These are phyloP conservation scores for Thalpophila matura DNA, from an alignment of 2,888 invertebrate species.

Conservation along the genomic window DNA sequence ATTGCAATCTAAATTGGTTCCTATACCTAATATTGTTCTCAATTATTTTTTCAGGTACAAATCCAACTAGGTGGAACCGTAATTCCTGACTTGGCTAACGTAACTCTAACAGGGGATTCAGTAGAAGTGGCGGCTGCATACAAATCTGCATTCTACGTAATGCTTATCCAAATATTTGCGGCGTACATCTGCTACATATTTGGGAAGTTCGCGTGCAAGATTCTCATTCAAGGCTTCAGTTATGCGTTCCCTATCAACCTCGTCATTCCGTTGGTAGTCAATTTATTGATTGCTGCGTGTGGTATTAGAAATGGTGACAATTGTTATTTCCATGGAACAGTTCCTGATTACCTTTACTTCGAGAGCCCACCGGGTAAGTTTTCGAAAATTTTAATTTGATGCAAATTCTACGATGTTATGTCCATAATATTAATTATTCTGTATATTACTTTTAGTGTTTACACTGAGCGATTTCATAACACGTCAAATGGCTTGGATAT, in stretches of 20 bases:
- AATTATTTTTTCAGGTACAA: slow-evolving; percentile 88
- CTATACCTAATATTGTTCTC: not conserved
- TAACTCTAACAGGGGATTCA: slow-evolving; percentile 94
- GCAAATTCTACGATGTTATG: not conserved
- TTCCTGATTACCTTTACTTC: slow-evolving; percentile 98
- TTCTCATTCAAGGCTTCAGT: slow-evolving; percentile 98
- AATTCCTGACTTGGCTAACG: slow-evolving; percentile 94
- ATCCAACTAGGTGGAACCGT: slow-evolving; percentile 91
- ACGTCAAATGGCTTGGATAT: slow-evolving; percentile 97
- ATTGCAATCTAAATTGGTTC: not conserved
- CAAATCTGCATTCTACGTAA: slow-evolving; percentile 94
- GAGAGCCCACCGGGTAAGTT: slow-evolving; percentile 94
- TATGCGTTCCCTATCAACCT: slow-evolving; percentile 99
- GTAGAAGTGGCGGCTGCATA: slow-evolving; percentile 93
- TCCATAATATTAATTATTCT: not conserved
- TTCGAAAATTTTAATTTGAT: not conserved
- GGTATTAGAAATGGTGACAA: slow-evolving; percentile 96
- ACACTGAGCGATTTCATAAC: slow-evolving; percentile 96
- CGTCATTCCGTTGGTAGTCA: slow-evolving; percentile 97
- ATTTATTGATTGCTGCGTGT: slow-evolving; percentile 96
- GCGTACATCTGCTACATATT: slow-evolving; percentile 97
- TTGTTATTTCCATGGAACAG: slow-evolving; percentile 96
- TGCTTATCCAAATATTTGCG: slow-evolving; percentile 95
- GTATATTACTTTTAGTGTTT: slow-evolving; percentile 86
- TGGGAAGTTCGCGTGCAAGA: slow-evolving; percentile 99